These are phyloP conservation scores for Zingel zingel DNA, from an alignment of 2,113 vertebrate genomes.

Conservation along the genomic window DNA sequence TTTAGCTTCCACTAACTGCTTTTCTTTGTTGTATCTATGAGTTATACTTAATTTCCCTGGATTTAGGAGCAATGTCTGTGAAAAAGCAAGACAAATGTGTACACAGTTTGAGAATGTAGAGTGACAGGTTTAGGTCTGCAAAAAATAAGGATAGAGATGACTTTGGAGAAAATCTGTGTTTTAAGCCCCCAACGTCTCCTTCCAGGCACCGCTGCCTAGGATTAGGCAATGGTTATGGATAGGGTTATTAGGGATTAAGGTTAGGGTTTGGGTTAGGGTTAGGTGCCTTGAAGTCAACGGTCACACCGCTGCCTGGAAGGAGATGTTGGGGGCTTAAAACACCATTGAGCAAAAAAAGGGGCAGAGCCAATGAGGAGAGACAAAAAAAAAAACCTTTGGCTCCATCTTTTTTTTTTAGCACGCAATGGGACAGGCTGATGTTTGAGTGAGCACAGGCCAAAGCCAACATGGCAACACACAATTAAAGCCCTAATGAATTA, in stretches of 20 bases:
- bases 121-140: neutral
- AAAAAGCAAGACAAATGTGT: neutral
- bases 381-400: constrained; percentile 47
- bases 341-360: neutral
- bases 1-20: neutral
- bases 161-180: neutral
- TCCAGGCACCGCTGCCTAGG: no score
- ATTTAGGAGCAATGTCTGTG: neutral
- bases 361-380: neutral
- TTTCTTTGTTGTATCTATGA: neutral
- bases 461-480: constrained; percentile 73
- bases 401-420: constrained; percentile 42
- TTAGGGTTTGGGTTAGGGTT: no score
- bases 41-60: neutral
- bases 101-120: neutral
- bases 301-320: no score
- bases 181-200: no score
- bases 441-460: constrained; percentile 72
- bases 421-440: constrained; percentile 53
- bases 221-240: no score
- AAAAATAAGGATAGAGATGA: constrained; percentile 5
- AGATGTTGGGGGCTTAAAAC: no score
- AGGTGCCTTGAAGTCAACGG: no score
- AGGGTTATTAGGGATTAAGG: no score
- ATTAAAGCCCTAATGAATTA: constrained; percentile 75